Evolutionary conservation across 2,113 vertebrate species (phyloP).

Genomic region (Columba janthina): DNA sequence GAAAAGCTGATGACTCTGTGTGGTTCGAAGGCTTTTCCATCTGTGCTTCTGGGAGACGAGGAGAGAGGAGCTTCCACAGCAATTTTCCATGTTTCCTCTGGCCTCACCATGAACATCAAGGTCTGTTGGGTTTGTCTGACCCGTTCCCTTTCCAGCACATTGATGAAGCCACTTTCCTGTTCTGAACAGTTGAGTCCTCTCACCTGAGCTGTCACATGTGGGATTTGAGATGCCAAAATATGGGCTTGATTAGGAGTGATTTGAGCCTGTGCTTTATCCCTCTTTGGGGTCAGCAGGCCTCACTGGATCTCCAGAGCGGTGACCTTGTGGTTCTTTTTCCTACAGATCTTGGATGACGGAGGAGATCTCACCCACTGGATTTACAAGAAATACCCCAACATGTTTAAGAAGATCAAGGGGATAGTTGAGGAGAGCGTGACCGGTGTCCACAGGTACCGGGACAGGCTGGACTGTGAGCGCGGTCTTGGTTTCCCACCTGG

Average conservation of each 20-base stretch:
- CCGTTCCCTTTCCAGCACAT: background rate
- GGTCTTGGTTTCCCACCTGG: background rate
- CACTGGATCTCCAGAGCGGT: background rate
- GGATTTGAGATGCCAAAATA: background rate
- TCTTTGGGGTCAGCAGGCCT: background rate
- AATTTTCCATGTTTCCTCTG: background rate
- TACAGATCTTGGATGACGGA: conserved; percentile 95
- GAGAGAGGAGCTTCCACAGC: background rate
- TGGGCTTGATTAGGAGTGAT: background rate
- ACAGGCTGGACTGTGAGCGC: rapidly evolving
- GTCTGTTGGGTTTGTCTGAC: background rate
- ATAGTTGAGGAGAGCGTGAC: conserved; percentile 99
- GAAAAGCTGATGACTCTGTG: background rate
- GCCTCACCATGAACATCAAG: rapidly evolving
- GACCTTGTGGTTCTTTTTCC: background rate
- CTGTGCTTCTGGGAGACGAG: background rate
- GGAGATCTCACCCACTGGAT: conserved; percentile 99
- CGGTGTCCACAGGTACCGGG: conserved; percentile 91
- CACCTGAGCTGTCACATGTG: background rate
- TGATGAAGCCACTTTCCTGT: background rate
- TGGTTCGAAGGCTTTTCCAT: background rate
- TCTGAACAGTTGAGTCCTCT: background rate
- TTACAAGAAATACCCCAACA: conserved; percentile 99
- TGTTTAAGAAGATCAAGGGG: conserved; percentile 99
- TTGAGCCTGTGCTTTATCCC: background rate